Evolutionary conservation across 2,797 vertebrate species (phyloP).

Genomic region (Synaphobranchus kaupii): DNA sequence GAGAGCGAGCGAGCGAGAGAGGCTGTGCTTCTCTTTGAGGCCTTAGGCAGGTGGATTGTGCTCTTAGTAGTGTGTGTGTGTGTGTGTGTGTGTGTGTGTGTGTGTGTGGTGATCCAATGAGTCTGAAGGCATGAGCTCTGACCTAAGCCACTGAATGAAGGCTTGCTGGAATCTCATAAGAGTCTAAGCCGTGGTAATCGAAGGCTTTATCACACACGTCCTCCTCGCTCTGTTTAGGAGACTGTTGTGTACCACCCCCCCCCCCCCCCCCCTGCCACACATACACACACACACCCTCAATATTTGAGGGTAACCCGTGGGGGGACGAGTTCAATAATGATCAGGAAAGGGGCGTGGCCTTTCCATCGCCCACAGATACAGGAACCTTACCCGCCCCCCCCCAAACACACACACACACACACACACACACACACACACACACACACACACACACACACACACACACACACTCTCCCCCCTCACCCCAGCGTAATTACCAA

Average conservation of each 20-base stretch:
- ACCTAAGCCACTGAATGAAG: neutral
- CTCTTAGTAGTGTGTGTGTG: neutral
- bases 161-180: slow-evolving; percentile 50
- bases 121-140: neutral
- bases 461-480: no score
- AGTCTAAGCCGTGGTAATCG: slow-evolving; percentile 49
- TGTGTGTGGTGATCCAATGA: neutral
- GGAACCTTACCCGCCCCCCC: no score
- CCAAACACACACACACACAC: neutral
- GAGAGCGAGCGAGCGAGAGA: neutral
- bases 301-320: neutral
- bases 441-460: no score
- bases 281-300: neutral
- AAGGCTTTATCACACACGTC: slow-evolving; percentile 53
- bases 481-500: neutral
- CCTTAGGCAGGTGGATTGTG: neutral
- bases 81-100: no score
- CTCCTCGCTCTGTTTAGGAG: slow-evolving; percentile 27
- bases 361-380: neutral
- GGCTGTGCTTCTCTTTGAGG: neutral
- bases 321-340: neutral
- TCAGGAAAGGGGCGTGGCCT: neutral
- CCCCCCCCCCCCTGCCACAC: no score
- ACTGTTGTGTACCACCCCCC: neutral
- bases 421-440: no score